Evolutionary conservation across 2,113 vertebrate genomes (phyloP).

Genomic region (Xenopus tropicalis): UCB_Xtro_10.0 CM004447.2:94079501-94080000

Average conservation of each 20-base stretch:
- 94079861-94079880: too few relatives aligned
- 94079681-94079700: constrained; percentile 32
- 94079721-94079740: constrained; percentile 25
- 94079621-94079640: constrained; percentile 39
- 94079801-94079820: too few relatives aligned
- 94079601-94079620: constrained; percentile 39
- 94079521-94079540: constrained; percentile 46
- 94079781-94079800: background rate
- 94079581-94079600: constrained; percentile 39
- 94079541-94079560: constrained; percentile 41
- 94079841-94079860: too few relatives aligned
- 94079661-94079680: constrained; percentile 37
- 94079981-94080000: too few relatives aligned
- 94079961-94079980: too few relatives aligned
- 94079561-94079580: constrained; percentile 33
- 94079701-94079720: constrained; percentile 25
- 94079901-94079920: too few relatives aligned
- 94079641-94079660: constrained; percentile 37
- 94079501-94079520: constrained; percentile 51
- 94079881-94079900: too few relatives aligned
- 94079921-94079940: too few relatives aligned
- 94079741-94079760: constrained; percentile 3
- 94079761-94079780: constrained; percentile 6
- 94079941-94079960: too few relatives aligned
- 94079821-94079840: too few relatives aligned